Conservation (phyloP, 2,113 vertebrate species). For the Alligator sinensis region DNA sequence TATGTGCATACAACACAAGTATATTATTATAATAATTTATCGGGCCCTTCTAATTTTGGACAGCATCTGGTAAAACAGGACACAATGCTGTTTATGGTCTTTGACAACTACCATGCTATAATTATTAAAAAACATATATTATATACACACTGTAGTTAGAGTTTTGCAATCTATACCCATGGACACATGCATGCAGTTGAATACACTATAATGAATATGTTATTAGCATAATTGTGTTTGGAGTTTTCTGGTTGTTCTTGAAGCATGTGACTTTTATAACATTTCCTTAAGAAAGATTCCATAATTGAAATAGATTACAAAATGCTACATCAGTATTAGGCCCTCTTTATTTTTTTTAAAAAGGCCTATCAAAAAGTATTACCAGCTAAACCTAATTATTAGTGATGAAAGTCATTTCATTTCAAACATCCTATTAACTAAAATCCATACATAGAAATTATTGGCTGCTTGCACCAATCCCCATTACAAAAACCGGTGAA, state of each 20-base stretch:
- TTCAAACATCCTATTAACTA: slow-evolving; percentile 75
- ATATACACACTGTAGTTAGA: background rate
- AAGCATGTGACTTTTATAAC: background rate
- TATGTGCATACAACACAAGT: background rate
- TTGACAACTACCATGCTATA: background rate
- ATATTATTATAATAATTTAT: background rate
- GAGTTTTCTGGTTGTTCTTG: background rate
- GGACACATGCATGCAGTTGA: background rate
- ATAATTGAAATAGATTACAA: slow-evolving; percentile 1
- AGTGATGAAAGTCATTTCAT: slow-evolving; percentile 62
- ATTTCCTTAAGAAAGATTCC: slow-evolving; percentile 16
- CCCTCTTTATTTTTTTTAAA: slow-evolving; percentile 21
- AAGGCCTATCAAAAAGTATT: slow-evolving; percentile 23
- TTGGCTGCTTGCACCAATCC: slow-evolving; percentile 61
- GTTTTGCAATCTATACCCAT: background rate
- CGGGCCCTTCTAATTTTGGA: slow-evolving; percentile 1
- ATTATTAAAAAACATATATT: background rate
- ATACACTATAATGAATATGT: background rate
- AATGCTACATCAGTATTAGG: background rate
- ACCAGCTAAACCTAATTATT: slow-evolving; percentile 53
- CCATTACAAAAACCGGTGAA: slow-evolving; percentile 65
- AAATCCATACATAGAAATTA: slow-evolving; percentile 73
- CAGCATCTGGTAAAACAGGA: background rate
- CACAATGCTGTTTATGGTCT: background rate
- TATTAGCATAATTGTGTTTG: background rate